Evolutionary conservation across 1,140 invertebrate genomes (phyloP).

Genomic region (Eumeta japonica): DNA sequence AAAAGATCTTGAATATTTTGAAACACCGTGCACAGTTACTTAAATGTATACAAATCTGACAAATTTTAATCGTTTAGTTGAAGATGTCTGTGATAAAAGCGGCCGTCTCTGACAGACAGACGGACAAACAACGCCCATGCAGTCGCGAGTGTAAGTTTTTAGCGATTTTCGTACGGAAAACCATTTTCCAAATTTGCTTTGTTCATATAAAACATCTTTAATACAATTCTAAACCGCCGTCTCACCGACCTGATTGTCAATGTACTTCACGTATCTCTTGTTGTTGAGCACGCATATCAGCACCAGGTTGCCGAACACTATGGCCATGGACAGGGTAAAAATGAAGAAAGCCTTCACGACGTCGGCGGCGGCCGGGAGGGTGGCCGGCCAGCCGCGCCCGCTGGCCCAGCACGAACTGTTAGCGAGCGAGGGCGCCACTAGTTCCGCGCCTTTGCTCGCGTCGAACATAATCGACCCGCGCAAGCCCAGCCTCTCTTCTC

Average conservation of each 20-base stretch:
- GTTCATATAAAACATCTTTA: slow-evolving; percentile 1
- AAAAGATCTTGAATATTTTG: too few species aligned
- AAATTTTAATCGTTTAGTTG: too few species aligned
- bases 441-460: slow-evolving; percentile 60
- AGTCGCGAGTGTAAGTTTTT: too few species aligned
- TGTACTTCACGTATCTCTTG: slow-evolving; percentile 76
- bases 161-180: too few species aligned
- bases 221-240: too few species aligned
- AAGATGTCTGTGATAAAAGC: too few species aligned
- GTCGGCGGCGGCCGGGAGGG: slow-evolving; percentile 65
- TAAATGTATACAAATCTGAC: too few species aligned
- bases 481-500: slow-evolving; percentile 35
- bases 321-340: slow-evolving; percentile 70
- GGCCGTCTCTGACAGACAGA: too few species aligned
- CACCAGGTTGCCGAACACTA: slow-evolving; percentile 73
- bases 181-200: background rate
- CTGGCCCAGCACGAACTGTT: slow-evolving; percentile 78
- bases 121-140: too few species aligned
- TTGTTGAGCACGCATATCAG: slow-evolving; percentile 83
- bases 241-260: slow-evolving; percentile 77
- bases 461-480: slow-evolving; percentile 57
- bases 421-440: slow-evolving; percentile 72
- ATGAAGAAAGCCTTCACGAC: slow-evolving; percentile 74
- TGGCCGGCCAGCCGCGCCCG: slow-evolving; percentile 60
- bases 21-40: too few species aligned